Percentiles rank a stretch among this genome's conserved stretches.
Evolutionary conservation across 2,797 vertebrate species (phyloP).

Genomic region (Argentina silus): DNA sequence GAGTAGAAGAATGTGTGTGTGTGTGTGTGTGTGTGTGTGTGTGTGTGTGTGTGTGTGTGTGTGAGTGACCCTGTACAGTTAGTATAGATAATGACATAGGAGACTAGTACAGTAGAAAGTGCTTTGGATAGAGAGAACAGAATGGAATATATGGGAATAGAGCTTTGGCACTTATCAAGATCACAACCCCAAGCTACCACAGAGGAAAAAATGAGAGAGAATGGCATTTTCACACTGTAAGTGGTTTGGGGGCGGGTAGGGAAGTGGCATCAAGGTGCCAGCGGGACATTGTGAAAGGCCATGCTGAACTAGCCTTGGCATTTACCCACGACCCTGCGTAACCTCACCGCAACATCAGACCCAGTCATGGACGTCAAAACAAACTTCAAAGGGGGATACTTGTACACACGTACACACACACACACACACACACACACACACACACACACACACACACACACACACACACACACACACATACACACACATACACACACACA

Average conservation of each 20-base stretch:
- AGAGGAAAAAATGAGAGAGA: background rate
- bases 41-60: background rate
- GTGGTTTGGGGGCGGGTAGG: background rate
- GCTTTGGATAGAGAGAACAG: no score
- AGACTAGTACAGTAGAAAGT: no score
- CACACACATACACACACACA: slow-evolving; percentile 29
- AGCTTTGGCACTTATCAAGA: no score
- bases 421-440: background rate
- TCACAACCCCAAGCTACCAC: no score
- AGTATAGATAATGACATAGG: no score
- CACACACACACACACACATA: slow-evolving; percentile 25
- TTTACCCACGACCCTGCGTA: slow-evolving; percentile 30
- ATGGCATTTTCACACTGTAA: background rate
- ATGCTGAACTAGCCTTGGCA: slow-evolving; percentile 48
- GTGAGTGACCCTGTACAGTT: no score
- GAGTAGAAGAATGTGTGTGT: no score
- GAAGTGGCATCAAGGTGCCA: slow-evolving; percentile 2
- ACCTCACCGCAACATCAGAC: background rate
- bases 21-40: background rate
- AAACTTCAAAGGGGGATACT: background rate
- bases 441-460: slow-evolving; percentile 25
- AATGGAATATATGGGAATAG: no score
- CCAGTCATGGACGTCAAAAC: background rate
- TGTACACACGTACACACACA: slow-evolving; percentile 17
- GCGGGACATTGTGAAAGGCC: slow-evolving; percentile 58